Conservation (phyloP, 2,113 vertebrate genomes). For the Theristicus caerulescens region DNA sequence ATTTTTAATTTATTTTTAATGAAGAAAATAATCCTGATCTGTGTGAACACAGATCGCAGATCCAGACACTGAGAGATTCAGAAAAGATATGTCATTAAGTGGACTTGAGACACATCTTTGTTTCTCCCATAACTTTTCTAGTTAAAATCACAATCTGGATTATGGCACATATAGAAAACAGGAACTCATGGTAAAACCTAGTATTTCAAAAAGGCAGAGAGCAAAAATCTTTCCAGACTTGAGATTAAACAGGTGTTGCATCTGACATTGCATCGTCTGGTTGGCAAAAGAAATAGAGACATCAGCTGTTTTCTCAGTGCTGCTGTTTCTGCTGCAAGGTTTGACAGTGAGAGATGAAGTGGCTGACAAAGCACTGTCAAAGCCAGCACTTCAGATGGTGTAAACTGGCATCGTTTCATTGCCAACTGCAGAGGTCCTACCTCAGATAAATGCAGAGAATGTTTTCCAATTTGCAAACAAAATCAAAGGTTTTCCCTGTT, state of each 20-base stretch:
- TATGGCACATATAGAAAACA: not conserved
- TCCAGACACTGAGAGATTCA: not conserved
- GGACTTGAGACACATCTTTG: not conserved
- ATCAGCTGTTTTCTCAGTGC: not conserved
- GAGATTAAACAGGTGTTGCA: not conserved
- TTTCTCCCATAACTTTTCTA: not conserved
- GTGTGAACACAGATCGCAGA: not conserved
- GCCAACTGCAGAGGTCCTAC: not conserved
- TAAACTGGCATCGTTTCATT: not conserved
- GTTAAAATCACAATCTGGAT: not conserved
- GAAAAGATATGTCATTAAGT: not conserved
- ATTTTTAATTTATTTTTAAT: constrained; percentile 11
- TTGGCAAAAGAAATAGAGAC: not conserved
- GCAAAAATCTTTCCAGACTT: not conserved
- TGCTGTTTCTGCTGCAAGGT: constrained; percentile 4
- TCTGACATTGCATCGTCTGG: not conserved
- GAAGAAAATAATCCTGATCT: not conserved
- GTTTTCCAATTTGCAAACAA: not conserved
- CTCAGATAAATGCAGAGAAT: not conserved
- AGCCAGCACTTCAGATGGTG: not conserved
- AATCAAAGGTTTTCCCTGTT: not conserved
- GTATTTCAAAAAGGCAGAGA: not conserved
- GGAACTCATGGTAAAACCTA: not conserved
- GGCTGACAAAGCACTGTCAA: constrained; percentile 6
- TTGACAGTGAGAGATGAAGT: not conserved